Base-by-base conservation (phyloP, 2,113 vertebrate genomes). In the Neolamprologus brichardi region DNA sequence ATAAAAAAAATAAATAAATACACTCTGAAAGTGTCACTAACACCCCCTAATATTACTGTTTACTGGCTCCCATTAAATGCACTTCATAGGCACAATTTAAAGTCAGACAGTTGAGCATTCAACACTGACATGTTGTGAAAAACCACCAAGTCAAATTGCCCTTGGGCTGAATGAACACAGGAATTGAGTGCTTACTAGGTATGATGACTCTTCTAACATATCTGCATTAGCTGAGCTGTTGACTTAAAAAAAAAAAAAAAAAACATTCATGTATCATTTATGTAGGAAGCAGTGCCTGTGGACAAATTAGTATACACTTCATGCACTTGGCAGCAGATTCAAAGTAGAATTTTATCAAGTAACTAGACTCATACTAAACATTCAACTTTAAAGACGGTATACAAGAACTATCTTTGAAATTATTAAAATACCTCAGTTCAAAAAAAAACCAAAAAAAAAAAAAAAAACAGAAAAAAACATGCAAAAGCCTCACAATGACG, bases 401-500 rank as follows among this genome's bases (percentile, higher is more conserved):
- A 64, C 5, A 17, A 46, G 25, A 52, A 28, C 10, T 7, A 5
- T 18, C 25, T 77, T 77, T 49, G 14, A 46, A 77, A 28, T 49
- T 77, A 28, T 49, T 75, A 75, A 46, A 75, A 75, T 30, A 5
- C 1, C 54, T 28, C 13, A 8, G 54, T 56, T 14, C 1, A 8
- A 25, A 8, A 11, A 54, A 54, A 4, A 25, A 1, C 1, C 14
- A 1, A 41, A 1, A 5, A 52, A 10, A 46, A 49, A 18, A 39
- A 32, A 53, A 46, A 51, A 52, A 2, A 4, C 23, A 23, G 23
- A 7, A 25, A 1, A 34, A 52, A 53, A 7, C 2, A 80, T 41
- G 49, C 3, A 67, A 4, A 67, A 54, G 34, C 5, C 20, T 2
- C 17, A 94, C 87, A 90, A 93, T 90, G 56, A 90, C 82, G 51